Conservation (phyloP, 2,888 invertebrate genomes). For the Imbricaverruca yamaguchii region DNA sequence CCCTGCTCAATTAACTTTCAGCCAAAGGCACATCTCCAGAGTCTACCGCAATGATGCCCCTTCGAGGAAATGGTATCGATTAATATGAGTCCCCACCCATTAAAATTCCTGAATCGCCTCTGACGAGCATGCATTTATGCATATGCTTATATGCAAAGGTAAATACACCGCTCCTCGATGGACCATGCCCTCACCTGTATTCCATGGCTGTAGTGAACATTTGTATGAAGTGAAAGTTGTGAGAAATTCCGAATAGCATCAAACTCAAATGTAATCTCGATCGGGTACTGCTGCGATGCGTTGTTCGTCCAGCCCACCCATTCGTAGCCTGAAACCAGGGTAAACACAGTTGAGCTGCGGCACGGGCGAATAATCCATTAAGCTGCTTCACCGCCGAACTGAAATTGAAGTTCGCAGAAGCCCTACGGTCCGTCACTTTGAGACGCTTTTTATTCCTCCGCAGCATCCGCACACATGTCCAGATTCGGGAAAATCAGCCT, state of each 20-base stretch:
- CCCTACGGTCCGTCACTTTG: neutral
- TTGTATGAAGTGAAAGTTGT: constrained; percentile 62
- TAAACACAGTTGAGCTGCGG: neutral
- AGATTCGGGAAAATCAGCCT: too few species aligned
- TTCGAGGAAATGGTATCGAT: too few species aligned
- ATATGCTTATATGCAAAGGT: too few species aligned
- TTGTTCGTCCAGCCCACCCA: constrained; percentile 78
- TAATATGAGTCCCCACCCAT: too few species aligned
- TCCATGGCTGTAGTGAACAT: constrained; percentile 67
- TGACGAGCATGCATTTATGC: neutral
- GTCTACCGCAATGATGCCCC: too few species aligned
- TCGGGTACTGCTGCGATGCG: constrained; percentile 49
- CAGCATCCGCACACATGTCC: too few species aligned
- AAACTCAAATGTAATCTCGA: constrained; percentile 71
- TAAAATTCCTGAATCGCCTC: neutral
- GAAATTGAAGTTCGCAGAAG: neutral
- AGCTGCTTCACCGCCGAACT: neutral
- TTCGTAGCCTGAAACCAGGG: constrained; percentile 54
- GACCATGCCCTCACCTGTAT: constrained; percentile 52
- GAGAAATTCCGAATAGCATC: constrained; percentile 68
- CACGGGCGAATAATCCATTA: neutral
- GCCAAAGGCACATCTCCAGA: too few species aligned
- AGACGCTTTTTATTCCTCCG: neutral
- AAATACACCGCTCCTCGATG: too few species aligned
- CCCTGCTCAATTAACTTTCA: too few species aligned